These are phyloP conservation scores for Meteorus sp. DNA, from an alignment of 1,140 invertebrate genomes.

Conservation along the genomic window DNA sequence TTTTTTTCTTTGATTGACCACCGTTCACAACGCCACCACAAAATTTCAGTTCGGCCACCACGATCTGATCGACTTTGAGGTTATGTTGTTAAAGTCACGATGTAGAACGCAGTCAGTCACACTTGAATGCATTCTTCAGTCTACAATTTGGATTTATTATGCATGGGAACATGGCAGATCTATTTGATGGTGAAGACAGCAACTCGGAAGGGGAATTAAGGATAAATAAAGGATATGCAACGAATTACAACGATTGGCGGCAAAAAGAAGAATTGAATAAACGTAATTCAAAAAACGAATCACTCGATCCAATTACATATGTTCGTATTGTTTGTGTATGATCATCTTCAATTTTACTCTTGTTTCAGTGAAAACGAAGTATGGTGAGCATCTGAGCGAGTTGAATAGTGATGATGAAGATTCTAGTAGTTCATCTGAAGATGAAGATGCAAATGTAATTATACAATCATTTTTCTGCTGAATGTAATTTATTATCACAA, in stretches of 20 bases:
- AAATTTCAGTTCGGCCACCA: too few species aligned
- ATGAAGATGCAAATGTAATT: conserved; percentile 64
- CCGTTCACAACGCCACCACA: too few species aligned
- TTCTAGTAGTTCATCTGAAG: conserved; percentile 58
- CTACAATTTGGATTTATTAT: too few species aligned
- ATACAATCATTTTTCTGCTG: background rate
- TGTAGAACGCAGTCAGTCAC: too few species aligned
- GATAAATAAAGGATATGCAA: conserved; percentile 79
- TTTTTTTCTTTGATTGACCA: too few species aligned
- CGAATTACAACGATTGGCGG: conserved; percentile 78
- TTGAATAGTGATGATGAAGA: conserved; percentile 46
- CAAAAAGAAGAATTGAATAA: conserved; percentile 85
- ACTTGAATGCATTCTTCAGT: too few species aligned
- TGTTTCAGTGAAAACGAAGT: conserved; percentile 73
- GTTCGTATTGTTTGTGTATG: too few species aligned
- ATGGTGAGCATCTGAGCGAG: conserved; percentile 62
- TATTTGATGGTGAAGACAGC: conserved; percentile 54
- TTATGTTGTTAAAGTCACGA: too few species aligned
- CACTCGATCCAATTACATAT: too few species aligned
- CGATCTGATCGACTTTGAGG: too few species aligned
- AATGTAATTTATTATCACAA: conserved; percentile 2
- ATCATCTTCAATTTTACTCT: conserved; percentile 19
- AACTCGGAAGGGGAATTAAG: conserved; percentile 63
- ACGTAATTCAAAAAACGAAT: conserved; percentile 60
- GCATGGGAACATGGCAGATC: conserved; percentile 42